Percentiles rank a stretch among this genome's conserved stretches.
Evolutionary conservation across 2,888 invertebrate genomes (phyloP).

Genomic region (Tipula unca): DNA sequence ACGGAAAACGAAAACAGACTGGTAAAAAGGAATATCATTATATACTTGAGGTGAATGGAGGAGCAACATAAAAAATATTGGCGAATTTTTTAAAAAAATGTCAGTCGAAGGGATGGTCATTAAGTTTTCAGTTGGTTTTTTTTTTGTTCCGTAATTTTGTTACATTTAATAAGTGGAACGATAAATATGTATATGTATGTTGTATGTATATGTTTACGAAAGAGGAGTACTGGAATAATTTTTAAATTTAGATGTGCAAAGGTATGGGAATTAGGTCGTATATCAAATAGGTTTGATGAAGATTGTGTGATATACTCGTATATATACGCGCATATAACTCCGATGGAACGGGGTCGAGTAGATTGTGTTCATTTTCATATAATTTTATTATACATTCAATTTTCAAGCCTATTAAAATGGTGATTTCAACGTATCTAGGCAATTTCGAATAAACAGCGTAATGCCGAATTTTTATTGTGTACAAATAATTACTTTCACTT

Average conservation of each 20-base stretch:
- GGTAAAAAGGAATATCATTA: background rate
- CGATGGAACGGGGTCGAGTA: background rate
- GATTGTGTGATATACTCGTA: background rate
- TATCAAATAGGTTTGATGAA: background rate
- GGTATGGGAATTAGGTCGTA: background rate
- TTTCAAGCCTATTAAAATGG: background rate
- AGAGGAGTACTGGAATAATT: background rate
- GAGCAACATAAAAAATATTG: background rate
- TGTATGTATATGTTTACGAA: background rate
- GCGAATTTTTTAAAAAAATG: background rate
- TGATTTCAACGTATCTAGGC: background rate
- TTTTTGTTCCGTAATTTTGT: background rate
- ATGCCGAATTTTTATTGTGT: no score
- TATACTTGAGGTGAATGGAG: background rate
- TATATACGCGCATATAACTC: background rate
- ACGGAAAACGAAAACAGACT: background rate
- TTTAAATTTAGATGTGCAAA: background rate
- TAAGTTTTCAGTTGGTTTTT: background rate
- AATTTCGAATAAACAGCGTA: background rate
- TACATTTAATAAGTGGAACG: background rate
- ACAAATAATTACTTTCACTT: no score
- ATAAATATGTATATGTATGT: background rate
- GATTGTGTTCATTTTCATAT: background rate
- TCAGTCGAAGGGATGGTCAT: background rate
- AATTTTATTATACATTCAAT: background rate